These are phyloP conservation scores for Gymnobelideus leadbeateri DNA, from an alignment of 2,113 vertebrate species.

Conservation along the genomic window DNA sequence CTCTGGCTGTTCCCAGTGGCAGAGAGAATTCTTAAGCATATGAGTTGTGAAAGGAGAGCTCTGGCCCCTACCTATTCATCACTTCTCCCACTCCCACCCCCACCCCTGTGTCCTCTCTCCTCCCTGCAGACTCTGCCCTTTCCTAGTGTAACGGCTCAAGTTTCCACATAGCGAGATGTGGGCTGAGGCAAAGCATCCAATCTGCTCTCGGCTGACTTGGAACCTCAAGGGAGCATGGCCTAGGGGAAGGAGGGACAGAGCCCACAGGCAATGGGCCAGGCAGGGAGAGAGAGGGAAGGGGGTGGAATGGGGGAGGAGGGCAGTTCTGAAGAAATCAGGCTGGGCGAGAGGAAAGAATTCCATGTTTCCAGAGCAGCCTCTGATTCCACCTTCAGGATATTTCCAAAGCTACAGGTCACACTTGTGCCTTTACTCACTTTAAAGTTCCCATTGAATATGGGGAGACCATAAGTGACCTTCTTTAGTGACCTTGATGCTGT, in stretches of 20 bases:
- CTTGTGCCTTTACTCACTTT: neutral
- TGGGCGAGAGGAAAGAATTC: neutral
- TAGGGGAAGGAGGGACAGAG: neutral
- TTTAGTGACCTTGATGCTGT: neutral
- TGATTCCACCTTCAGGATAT: neutral
- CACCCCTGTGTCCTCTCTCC: neutral
- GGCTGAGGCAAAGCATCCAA: conserved; percentile 80
- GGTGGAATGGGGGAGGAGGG: neutral
- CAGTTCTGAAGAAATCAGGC: neutral
- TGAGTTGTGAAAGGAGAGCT: neutral
- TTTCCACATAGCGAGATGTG: conserved; percentile 80
- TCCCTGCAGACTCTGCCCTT: neutral
- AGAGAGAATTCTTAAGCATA: neutral
- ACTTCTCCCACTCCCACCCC: neutral
- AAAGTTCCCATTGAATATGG: neutral
- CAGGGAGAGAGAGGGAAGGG: neutral
- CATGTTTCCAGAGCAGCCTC: neutral
- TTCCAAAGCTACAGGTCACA: neutral
- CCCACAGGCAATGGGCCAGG: neutral
- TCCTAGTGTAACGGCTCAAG: conserved; percentile 46
- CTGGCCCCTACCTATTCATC: neutral
- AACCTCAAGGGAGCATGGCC: neutral
- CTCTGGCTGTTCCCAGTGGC: neutral
- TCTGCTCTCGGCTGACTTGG: conserved; percentile 45
- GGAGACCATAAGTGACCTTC: neutral